Evolutionary conservation across 2,797 vertebrate genomes (phyloP).

Genomic region (Momotus momota): DNA sequence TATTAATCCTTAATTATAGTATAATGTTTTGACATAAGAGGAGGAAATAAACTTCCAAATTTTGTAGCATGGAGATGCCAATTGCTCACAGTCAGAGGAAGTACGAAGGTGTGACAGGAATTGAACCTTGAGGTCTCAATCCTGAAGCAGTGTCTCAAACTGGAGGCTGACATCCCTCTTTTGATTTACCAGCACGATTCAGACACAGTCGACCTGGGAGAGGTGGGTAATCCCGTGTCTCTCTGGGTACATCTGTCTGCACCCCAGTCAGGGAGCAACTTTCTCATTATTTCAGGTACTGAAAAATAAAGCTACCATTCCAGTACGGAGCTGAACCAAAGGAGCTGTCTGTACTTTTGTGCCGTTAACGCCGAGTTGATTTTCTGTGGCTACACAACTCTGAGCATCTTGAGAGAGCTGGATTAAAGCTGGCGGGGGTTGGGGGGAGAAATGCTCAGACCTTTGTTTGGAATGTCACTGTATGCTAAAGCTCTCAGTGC

Average conservation of each 20-base stretch:
- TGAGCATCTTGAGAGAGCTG: background rate
- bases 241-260: background rate
- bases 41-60: background rate
- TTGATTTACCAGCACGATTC: background rate
- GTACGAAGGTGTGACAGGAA: background rate
- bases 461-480: background rate
- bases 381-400: background rate
- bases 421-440: background rate
- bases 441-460: background rate
- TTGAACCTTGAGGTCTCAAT: background rate
- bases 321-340: background rate
- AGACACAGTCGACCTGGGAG: rapidly evolving
- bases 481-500: background rate
- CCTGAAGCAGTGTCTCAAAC: background rate
- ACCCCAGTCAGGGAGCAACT: background rate
- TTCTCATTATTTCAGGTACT: background rate
- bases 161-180: background rate
- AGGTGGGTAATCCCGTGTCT: rapidly evolving
- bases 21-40: background rate
- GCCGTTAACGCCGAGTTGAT: background rate
- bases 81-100: background rate
- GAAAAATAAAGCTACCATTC: rapidly evolving
- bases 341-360: background rate
- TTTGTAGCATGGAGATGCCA: background rate
- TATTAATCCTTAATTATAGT: background rate